Evolutionary conservation across 1,140 invertebrate species (phyloP).

Genomic region (Patella vulgata): DNA sequence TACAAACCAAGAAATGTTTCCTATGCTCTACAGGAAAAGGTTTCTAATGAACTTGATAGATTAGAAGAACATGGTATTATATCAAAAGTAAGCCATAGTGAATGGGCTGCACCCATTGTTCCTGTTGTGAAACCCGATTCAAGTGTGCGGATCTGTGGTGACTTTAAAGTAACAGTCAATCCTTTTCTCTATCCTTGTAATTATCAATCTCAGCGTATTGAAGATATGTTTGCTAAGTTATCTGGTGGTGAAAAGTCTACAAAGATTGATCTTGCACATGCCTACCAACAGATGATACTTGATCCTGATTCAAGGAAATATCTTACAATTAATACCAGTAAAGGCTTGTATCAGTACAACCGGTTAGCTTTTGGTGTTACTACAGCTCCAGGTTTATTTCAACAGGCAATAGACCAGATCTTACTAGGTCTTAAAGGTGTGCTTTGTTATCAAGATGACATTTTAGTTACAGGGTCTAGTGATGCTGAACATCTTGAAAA

Average conservation of each 20-base stretch:
- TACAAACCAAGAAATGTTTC: slow-evolving; percentile 37
- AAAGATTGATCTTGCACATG: slow-evolving; percentile 45
- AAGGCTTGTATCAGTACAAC: slow-evolving; percentile 65
- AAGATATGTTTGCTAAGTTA: slow-evolving; percentile 46
- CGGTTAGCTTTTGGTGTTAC: slow-evolving; percentile 67
- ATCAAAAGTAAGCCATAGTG: slow-evolving; percentile 17
- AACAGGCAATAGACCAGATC: slow-evolving; percentile 2
- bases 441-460: not conserved
- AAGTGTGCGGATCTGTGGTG: slow-evolving; percentile 57
- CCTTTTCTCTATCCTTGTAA: slow-evolving; percentile 22
- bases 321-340: slow-evolving; percentile 54
- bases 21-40: slow-evolving; percentile 27
- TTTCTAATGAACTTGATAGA: slow-evolving; percentile 41
- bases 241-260: slow-evolving; percentile 48
- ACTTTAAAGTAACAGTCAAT: slow-evolving; percentile 63
- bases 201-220: slow-evolving; percentile 45
- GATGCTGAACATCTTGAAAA: no score
- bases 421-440: slow-evolving; percentile 1
- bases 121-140: slow-evolving; percentile 58
- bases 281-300: slow-evolving; percentile 42
- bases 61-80: slow-evolving; percentile 34
- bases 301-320: slow-evolving; percentile 10
- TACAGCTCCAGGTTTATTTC: slow-evolving; percentile 1
- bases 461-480: not conserved
- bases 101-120: slow-evolving; percentile 62